Conservation (phyloP, 30 jellyfish, hydroid and myxozoan genomes). For the Turritopsis dohrnii region DNA sequence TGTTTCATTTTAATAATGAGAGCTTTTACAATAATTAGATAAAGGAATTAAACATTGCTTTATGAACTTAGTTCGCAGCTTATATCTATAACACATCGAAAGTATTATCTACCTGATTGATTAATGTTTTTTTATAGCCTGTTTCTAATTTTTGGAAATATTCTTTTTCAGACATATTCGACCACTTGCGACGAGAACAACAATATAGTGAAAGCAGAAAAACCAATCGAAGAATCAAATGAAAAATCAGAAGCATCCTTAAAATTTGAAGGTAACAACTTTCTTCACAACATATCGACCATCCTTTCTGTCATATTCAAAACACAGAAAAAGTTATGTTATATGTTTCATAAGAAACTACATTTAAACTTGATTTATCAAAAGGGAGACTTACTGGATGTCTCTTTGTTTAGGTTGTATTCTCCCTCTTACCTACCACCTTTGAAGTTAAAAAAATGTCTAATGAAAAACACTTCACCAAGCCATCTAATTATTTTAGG, state of each 20-base stretch:
- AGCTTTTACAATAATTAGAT: neutral
- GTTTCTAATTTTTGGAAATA: neutral
- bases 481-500: neutral
- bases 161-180: neutral
- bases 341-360: too few species aligned
- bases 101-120: neutral
- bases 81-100: too few species aligned
- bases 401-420: too few species aligned
- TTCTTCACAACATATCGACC: neutral
- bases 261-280: neutral
- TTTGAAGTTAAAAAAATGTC: neutral
- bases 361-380: too few species aligned
- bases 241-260: neutral
- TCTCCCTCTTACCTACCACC: too few species aligned
- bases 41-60: neutral
- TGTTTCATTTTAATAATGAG: too few species aligned
- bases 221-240: neutral
- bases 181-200: neutral
- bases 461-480: neutral
- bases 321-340: too few species aligned
- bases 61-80: neutral
- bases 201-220: neutral
- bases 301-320: neutral
- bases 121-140: neutral
- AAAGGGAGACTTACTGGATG: too few species aligned